Evolutionary conservation across 1,140 invertebrate genomes (phyloP).

Genomic region (Andricus grossulariae): DNA sequence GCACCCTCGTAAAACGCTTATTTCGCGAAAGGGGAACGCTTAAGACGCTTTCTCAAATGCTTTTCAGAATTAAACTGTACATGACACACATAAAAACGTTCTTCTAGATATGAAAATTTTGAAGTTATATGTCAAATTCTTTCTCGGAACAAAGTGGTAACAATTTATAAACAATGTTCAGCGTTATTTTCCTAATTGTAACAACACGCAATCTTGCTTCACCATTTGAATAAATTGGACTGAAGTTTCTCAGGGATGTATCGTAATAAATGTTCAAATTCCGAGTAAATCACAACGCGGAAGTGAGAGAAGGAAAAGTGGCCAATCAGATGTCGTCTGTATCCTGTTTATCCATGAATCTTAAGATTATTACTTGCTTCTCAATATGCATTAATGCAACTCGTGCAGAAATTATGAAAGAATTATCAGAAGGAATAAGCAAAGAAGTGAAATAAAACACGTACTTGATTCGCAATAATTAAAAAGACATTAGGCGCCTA

Average conservation of each 20-base stretch:
- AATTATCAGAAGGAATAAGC: slow-evolving; percentile 41
- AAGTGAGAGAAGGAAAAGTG: slow-evolving; percentile 24
- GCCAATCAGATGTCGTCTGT: slow-evolving; percentile 17
- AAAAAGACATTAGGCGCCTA: slow-evolving; percentile 68
- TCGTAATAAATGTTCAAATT: slow-evolving; percentile 19
- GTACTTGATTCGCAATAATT: slow-evolving; percentile 62
- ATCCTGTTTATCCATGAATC: slow-evolving; percentile 25
- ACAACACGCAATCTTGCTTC: no score
- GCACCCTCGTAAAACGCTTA: slow-evolving; percentile 50
- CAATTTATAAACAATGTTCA: no score
- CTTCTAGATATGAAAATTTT: no score
- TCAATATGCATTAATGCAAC: slow-evolving; percentile 30
- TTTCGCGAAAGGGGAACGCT: background rate
- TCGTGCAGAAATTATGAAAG: slow-evolving; percentile 46
- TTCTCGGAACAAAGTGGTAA: no score
- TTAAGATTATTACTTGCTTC: slow-evolving; percentile 8
- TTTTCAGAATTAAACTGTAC: background rate
- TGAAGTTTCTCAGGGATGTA: background rate
- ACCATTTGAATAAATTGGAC: background rate
- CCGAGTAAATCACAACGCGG: slow-evolving; percentile 7
- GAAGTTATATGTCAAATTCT: no score
- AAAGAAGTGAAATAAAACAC: slow-evolving; percentile 38
- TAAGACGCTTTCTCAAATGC: slow-evolving; percentile 21
- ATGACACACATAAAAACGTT: no score
- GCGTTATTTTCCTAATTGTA: no score